Conservation (phyloP, 2,797 vertebrate genomes). For the Muscicapa comitata region DNA sequence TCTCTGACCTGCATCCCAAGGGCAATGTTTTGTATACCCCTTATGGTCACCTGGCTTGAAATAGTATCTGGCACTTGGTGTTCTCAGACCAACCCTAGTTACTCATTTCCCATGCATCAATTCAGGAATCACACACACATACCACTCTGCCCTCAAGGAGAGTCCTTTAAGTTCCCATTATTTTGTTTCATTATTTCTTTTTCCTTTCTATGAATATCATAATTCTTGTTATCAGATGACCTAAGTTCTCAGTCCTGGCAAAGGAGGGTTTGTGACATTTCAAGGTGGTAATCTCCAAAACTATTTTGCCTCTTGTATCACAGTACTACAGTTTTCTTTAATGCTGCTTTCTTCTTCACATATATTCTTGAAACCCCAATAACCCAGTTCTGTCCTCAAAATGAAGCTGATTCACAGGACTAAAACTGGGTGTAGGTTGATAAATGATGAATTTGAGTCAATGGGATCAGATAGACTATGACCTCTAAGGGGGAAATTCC, state of each 20-base stretch:
- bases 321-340: neutral
- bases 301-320: neutral
- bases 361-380: neutral
- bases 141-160: neutral
- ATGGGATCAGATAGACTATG: neutral
- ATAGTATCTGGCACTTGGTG: neutral
- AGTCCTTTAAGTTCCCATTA: neutral
- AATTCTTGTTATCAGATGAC: neutral
- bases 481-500: neutral
- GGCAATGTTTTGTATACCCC: neutral
- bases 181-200: neutral
- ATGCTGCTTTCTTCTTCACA: neutral
- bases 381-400: neutral
- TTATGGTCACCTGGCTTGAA: neutral
- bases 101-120: neutral
- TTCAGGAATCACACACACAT: neutral
- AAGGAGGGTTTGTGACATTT: neutral
- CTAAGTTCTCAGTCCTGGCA: neutral
- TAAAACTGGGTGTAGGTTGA: neutral
- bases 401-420: neutral
- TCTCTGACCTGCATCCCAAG: neutral
- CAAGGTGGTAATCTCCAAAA: neutral
- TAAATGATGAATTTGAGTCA: neutral
- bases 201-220: neutral
- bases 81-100: neutral